A percentile compares a stretch with the other conserved stretches of the same genome.
phyloP scores from a whole-genome alignment of 2,113 vertebrate species.

The Quiscalus mexicanus region DNA sequence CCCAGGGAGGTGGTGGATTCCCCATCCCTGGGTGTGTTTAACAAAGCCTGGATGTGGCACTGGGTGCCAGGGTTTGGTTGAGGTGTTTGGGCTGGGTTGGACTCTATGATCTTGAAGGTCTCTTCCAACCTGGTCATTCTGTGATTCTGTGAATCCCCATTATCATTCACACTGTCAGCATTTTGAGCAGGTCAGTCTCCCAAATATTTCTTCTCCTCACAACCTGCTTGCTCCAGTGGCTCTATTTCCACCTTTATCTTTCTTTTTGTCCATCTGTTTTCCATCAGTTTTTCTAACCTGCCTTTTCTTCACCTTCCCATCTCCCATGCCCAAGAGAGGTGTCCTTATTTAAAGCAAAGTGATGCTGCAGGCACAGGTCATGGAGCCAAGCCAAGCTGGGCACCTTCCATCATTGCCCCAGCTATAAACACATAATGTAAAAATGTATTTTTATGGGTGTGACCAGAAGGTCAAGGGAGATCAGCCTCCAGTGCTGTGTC shows the following conservation, averaged over 20 bases:
- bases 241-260: background rate
- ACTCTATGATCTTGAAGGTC: background rate
- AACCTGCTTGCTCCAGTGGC: background rate
- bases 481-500: background rate
- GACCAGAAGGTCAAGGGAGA: background rate
- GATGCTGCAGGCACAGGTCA: background rate
- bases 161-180: background rate
- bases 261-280: background rate
- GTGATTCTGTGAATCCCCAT: background rate
- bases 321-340: background rate
- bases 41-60: background rate
- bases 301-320: background rate
- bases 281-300: background rate
- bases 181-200: background rate
- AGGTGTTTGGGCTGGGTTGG: background rate
- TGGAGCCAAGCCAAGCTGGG: background rate
- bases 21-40: background rate
- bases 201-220: background rate
- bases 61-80: background rate
- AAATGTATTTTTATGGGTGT: background rate
- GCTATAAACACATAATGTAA: background rate
- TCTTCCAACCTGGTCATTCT: background rate
- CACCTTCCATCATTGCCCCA: background rate
- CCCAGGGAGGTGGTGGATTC: no score
- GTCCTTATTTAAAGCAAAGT: fast-evolving